A percentile compares a stretch with the other conserved stretches of the same genome.
phyloP scores from a whole-genome alignment of 2,797 vertebrate genomes.

The Rhabdophis nuchalis region DNA sequence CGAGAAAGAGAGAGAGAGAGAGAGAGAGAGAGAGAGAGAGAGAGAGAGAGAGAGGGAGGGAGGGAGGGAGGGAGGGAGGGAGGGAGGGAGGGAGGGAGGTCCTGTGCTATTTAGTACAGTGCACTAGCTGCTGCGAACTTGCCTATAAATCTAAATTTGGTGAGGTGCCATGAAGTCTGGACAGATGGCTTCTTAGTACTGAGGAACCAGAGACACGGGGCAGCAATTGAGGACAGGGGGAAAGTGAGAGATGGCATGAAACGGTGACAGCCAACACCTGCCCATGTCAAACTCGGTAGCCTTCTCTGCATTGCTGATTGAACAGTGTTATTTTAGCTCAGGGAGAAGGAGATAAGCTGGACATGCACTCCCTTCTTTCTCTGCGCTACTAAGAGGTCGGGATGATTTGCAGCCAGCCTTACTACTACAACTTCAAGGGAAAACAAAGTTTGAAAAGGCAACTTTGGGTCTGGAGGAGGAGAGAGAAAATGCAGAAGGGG shows the following conservation, averaged over 20 bases:
- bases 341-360: not conserved
- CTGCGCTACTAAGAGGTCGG: not conserved
- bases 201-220: conserved; percentile 32
- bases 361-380: not conserved
- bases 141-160: conserved; percentile 32
- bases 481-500: not conserved
- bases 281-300: conserved; percentile 71
- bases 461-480: not conserved
- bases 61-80: not conserved
- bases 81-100: not conserved
- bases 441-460: no score
- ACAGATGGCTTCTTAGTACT: conserved; percentile 25
- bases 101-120: rapidly evolving
- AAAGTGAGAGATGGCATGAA: conserved; percentile 23
- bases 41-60: not conserved
- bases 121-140: not conserved
- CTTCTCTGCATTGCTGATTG: conserved; percentile 61
- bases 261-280: conserved; percentile 58
- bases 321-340: not conserved
- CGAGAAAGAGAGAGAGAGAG: not conserved
- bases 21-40: not conserved
- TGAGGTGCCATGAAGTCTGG: conserved; percentile 30
- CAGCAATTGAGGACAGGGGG: conserved; percentile 45
- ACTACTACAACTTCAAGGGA: no score
- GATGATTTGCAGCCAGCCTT: not conserved